A percentile compares a stretch with the other conserved stretches of the same genome.
Conservation (phyloP, 2,797 vertebrate genomes). For the Vireo griseus region DNA sequence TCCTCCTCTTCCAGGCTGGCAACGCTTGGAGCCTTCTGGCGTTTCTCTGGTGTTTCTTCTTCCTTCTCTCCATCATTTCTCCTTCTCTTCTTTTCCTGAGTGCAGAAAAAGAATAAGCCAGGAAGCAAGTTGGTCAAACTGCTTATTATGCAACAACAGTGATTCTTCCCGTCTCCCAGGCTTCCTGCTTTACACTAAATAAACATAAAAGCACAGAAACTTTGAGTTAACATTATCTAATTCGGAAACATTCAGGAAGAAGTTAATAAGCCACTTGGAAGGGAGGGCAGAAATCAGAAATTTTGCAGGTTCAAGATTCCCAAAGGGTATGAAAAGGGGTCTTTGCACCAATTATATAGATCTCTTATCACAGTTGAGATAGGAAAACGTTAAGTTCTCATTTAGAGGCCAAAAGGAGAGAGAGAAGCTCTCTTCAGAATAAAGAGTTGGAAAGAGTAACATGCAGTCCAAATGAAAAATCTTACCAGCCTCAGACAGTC, state of each 20-base stretch:
- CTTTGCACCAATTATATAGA: background rate
- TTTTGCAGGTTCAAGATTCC: background rate
- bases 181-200: conserved; percentile 1
- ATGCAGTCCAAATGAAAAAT: background rate
- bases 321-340: background rate
- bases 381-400: background rate
- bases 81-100: conserved; percentile 77
- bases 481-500: background rate
- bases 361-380: background rate
- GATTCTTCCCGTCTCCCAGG: background rate
- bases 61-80: conserved; percentile 76
- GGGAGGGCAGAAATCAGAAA: background rate
- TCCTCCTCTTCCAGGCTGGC: conserved; percentile 66
- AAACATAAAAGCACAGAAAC: background rate
- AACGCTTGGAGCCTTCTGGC: conserved; percentile 74
- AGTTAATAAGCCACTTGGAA: background rate
- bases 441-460: background rate
- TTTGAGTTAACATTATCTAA: background rate
- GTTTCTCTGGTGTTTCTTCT: conserved; percentile 70
- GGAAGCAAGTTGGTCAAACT: background rate
- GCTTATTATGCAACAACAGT: background rate
- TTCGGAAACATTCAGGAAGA: background rate
- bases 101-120: background rate
- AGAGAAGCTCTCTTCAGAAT: background rate
- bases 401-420: background rate